Evolutionary conservation across 2,113 vertebrate genomes (phyloP).

Genomic region (Pipa parva): DNA sequence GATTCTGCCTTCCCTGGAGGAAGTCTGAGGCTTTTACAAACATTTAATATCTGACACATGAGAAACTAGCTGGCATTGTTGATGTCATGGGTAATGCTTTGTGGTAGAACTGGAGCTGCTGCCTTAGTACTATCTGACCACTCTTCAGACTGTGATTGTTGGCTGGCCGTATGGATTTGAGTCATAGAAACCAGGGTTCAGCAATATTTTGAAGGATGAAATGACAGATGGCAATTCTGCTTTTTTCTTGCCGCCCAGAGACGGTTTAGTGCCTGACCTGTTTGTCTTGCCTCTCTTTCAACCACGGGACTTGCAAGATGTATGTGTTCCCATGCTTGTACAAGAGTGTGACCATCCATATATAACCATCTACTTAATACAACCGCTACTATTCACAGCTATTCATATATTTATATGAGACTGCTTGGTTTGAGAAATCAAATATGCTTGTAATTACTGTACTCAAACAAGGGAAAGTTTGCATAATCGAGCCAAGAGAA

Average conservation of each 20-base stretch:
- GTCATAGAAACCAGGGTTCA: neutral
- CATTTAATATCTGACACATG: constrained; percentile 40
- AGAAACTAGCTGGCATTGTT: constrained; percentile 39
- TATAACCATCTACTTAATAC: constrained; percentile 21
- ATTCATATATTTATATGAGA: constrained; percentile 28
- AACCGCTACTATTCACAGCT: constrained; percentile 31
- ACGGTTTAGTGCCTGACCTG: neutral
- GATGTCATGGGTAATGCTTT: neutral
- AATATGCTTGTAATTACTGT: constrained; percentile 24
- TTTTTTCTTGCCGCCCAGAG: neutral
- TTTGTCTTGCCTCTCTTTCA: constrained; percentile 5
- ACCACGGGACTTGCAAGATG: constrained; percentile 20
- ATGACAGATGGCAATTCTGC: neutral
- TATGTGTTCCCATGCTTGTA: neutral
- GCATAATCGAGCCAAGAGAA: neutral
- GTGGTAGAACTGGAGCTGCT: neutral
- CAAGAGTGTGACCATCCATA: constrained; percentile 27
- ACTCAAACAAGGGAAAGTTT: neutral
- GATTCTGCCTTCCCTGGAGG: constrained; percentile 54
- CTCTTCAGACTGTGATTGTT: neutral
- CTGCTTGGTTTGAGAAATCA: constrained; percentile 13
- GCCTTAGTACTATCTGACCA: neutral
- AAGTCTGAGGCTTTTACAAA: constrained; percentile 58
- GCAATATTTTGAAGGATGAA: neutral
- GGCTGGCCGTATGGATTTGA: neutral